Evolutionary conservation across 2,113 vertebrate genomes (phyloP), one percentile per base, ranked within the genome.

Genomic region (Benitochromis conjunctus): DNA sequence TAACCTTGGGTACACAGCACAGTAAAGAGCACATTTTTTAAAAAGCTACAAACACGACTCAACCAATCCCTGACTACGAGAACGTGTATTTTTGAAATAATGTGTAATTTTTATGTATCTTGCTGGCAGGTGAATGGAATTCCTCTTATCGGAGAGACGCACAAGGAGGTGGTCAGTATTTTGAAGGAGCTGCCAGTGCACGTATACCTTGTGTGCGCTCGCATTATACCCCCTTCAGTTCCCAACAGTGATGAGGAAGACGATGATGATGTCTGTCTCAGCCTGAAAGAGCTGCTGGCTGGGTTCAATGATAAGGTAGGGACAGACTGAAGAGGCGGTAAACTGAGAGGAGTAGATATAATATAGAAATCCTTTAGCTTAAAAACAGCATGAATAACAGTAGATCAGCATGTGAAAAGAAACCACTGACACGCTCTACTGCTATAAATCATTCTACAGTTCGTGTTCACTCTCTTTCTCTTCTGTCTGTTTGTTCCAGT

Each of bases 141-240:
- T 79, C 96, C 97, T 91, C 94, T 99, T 13, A 96, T 98, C 89
- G 98, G 98, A 55, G 96, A 98, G 95, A 97, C 95, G 79, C 98
- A 98, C 83, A 97, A 98, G 84, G 97, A 99, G 92, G 98, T 98
- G 56, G 96, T 98, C 80, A 96, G 86, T 91, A 96, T 98, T 89
- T 94, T 99, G 87, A 98, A 98, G 93, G 97, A 98, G 58, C 93
- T 98, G 58, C 98, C 98, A 4, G 41, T 98, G 91, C 91, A 85
- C 6, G 97, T 98, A 29, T 97, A 95, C 83, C 93, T 98, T 94
- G 97, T 98, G 13, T 98, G 97, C 82, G 97, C 97, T 80, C 97
- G 96, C 64, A 93, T 95, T 1, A 78, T 95, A 4, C 90, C 94
- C 81, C 94, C 96, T 1, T 81, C 89, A 0, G 1, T 93, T 4